Conservation (phyloP, 2,113 vertebrate species). For the Cyprinodon brontotheroides region DNA sequence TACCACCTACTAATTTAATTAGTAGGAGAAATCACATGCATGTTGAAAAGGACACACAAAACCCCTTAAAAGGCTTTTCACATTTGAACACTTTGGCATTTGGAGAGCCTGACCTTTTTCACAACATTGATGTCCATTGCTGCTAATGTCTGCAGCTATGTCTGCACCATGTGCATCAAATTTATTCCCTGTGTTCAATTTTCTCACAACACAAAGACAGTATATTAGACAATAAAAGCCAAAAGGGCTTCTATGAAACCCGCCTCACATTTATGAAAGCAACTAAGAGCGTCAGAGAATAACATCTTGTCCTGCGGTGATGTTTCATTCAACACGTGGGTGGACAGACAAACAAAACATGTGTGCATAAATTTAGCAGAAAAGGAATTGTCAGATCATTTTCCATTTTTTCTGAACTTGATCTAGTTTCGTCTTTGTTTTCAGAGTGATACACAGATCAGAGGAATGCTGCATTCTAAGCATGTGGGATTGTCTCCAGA, state of each 20-base stretch:
- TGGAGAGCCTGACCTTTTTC: constrained; percentile 57
- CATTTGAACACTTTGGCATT: constrained; percentile 9
- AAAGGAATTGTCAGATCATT: background rate
- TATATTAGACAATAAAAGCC: constrained; percentile 1
- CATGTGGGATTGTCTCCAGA: background rate
- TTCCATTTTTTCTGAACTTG: no score
- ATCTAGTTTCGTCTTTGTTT: no score
- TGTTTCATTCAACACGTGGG: background rate
- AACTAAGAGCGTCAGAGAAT: background rate
- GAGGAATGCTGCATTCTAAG: background rate
- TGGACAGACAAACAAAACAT: background rate
- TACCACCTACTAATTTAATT: constrained; percentile 64
- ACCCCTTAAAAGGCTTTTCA: constrained; percentile 34
- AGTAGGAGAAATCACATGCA: constrained; percentile 46
- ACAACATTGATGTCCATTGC: constrained; percentile 30
- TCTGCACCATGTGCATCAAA: background rate
- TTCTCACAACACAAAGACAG: background rate
- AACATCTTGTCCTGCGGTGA: background rate
- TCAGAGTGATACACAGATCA: no score
- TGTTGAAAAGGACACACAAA: constrained; percentile 37
- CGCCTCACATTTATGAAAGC: background rate
- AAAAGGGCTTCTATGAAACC: background rate
- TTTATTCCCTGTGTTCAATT: constrained; percentile 10
- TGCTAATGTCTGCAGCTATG: constrained; percentile 3
- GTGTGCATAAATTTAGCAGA: background rate